Conservation (phyloP, 2,113 vertebrate species). For the Paramormyrops kingsleyae region DNA sequence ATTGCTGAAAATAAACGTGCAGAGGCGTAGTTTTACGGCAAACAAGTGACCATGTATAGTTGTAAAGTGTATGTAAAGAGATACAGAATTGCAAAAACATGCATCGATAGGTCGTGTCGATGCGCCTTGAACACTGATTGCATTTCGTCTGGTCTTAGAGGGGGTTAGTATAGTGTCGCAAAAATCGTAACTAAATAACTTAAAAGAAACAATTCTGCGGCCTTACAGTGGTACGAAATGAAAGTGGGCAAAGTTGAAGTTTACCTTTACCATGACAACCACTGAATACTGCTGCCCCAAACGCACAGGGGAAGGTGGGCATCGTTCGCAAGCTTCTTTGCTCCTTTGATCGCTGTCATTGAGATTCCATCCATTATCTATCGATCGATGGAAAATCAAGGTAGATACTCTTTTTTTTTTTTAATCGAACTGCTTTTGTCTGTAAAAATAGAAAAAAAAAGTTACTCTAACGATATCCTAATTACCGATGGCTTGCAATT, state of each 20-base stretch:
- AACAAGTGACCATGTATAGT: not conserved
- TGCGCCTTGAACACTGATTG: not conserved
- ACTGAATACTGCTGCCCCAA: not conserved
- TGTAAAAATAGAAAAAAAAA: not conserved
- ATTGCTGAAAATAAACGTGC: not conserved
- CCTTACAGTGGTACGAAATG: not conserved
- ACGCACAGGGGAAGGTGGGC: not conserved
- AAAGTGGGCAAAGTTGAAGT: not conserved
- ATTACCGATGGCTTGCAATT: not conserved
- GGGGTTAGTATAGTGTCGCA: not conserved
- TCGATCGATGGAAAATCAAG: conserved; percentile 15
- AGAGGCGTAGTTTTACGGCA: not conserved
- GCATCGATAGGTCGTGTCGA: not conserved
- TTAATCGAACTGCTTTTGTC: not conserved
- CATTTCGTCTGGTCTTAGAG: not conserved
- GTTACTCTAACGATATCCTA: not conserved
- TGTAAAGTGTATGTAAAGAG: not conserved
- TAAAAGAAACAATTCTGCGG: not conserved
- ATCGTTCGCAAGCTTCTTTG: not conserved
- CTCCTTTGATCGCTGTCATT: not conserved
- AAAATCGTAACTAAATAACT: not conserved
- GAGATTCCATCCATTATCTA: not conserved
- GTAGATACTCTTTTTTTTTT: not conserved
- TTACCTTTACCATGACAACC: conserved; percentile 7
- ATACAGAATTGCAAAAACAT: not conserved